A percentile compares a stretch with the other conserved stretches of the same genome.
phyloP scores from a whole-genome alignment of 2,888 invertebrate species.

The Liposcelis brunnea region DNA sequence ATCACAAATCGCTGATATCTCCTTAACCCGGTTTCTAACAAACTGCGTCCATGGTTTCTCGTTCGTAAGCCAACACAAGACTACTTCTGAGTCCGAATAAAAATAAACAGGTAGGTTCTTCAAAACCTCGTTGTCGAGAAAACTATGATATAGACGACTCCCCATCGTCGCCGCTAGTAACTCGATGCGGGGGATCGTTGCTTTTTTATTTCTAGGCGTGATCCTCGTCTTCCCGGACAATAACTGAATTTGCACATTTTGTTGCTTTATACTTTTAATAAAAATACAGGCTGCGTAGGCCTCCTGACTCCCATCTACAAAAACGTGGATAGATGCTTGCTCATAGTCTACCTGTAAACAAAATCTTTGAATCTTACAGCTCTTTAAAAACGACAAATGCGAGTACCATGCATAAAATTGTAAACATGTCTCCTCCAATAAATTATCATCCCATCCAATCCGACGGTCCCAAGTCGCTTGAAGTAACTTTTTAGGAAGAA shows the following conservation, averaged over 20 bases:
- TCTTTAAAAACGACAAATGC: neutral
- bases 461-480: neutral
- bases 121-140: neutral
- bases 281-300: conserved; percentile 3
- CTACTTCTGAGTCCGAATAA: neutral
- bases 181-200: neutral
- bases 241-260: neutral
- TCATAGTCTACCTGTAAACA: neutral
- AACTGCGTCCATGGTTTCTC: neutral
- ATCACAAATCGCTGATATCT: neutral
- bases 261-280: neutral
- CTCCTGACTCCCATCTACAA: neutral
- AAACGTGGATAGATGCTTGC: neutral
- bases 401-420: neutral
- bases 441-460: neutral
- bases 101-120: neutral
- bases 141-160: neutral
- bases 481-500: neutral
- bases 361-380: neutral
- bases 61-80: neutral
- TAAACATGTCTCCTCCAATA: neutral
- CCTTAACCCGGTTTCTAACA: neutral
- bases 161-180: neutral
- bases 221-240: neutral
- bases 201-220: neutral